Base-by-base conservation (phyloP, 2,113 vertebrate species). In the Indri indri region DNA sequence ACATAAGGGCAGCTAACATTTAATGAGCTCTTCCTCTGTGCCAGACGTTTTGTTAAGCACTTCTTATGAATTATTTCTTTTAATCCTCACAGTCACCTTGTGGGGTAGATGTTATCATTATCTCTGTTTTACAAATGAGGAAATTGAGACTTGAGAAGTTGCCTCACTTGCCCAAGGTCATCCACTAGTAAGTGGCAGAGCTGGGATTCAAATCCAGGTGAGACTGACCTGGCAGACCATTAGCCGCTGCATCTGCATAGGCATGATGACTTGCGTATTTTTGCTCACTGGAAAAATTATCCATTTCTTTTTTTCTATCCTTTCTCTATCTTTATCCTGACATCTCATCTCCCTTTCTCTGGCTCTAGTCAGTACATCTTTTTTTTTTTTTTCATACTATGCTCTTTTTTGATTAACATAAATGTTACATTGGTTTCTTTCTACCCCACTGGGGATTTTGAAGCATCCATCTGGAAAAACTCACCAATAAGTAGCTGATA, bases 321-420 rank as follows among this genome's bases (percentile, higher is more conserved):
- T 81, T 68, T 94, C 27, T 84, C 70, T 91, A 0, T 73, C 84
- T 90, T 90, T 57, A 45, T 42, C 40, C 50, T 91, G 27, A 42
- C 13, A 70, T 76, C n/a, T 88, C 57, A 59, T 82, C 30, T 95
- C 25, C 40, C 34, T 96, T 90, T 57, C 79, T 97, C 70, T 88
- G 27, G 7, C 27, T 88, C 30, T 34, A 2, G 45, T 90, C 63
- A 76, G 9, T 18, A 1, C 70, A 34, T 70, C 8, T 47, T 71
- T 77, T 77, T 76, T 77, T 71, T 76, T 63, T 42, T 77, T 70
- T 81, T 63, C n/a, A 73, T 74, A 3, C 10, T 32, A n/a, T 71
- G 25, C 20, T 83, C 42, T 50, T 68, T 79, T 50, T 45, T 37
- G 12, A 34, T 89, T 22, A 61, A 65, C 4, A 8, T 74, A n/a